Base-by-base conservation (phyloP, 2,113 vertebrate species). In the Menidia beryllina region DNA sequence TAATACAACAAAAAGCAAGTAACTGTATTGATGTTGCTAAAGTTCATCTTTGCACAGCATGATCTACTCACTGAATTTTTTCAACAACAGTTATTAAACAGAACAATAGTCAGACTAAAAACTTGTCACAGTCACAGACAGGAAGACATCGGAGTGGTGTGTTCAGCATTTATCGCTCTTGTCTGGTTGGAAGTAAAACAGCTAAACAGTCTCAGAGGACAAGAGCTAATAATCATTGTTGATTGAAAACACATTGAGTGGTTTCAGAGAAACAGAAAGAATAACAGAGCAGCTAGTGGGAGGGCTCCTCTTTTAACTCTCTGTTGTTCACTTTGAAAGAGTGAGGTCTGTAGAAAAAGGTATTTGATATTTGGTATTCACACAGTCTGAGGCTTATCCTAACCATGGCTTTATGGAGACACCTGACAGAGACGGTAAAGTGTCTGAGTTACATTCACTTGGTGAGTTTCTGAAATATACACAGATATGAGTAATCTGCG, bases 181-280 rank as follows among this genome's bases (percentile, higher is more conserved):
- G 81, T 87, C 76, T 85, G 81, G 39, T 75, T 74, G 62, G 62
- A 65, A 51, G 69, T 68, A 77, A 80, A 85, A 67, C 73, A 48
- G 62, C 70, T 74, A 69, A 80, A 81, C 47, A 38, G 58, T 47
- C 63, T 58, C 23, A 34, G 65, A 57, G 49, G 38, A 60, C 64
- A 75, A 41, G 53, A 30, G 25, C 38, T 66, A 68, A 34, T 71
- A 25, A 71, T 59, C 36, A 8, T 10, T 24, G 53, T 39, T 62
- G 36, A 71, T 59, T 51, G 53, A 60, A 61, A 60, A 62, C 55
- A 65, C 26, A 54, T 30, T 60, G 41, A 48, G 39, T 55, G 52
- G 11, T 72, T 52, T 24, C 50, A 79, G 56, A 43, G 1, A 21
- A 41, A 12, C 50, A 52, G 14, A 52, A 24, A 15, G 27, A 9